Percentiles rank a stretch among this genome's conserved stretches.
These are phyloP conservation scores for Urocyon cinereoargenteus DNA, from an alignment of 2,797 vertebrate genomes.

Conservation along the genomic window DNA sequence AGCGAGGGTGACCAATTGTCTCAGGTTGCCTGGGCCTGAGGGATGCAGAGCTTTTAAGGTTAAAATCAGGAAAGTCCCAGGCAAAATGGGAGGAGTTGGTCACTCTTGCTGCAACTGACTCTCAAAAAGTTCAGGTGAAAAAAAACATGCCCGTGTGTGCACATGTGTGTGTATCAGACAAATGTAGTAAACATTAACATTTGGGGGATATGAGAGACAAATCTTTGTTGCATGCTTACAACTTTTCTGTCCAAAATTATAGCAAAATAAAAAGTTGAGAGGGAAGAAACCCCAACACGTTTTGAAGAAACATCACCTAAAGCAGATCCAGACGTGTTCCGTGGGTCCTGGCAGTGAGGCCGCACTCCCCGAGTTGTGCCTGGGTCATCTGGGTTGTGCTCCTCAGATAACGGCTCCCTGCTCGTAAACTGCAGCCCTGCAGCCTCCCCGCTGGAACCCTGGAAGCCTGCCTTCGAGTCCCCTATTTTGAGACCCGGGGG, in stretches of 20 bases:
- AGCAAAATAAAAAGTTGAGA: not conserved
- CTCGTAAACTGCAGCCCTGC: too few species aligned
- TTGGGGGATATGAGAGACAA: not conserved
- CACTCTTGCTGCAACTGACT: not conserved
- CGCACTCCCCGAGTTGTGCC: too few species aligned
- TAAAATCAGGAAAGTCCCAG: not conserved
- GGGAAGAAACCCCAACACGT: not conserved
- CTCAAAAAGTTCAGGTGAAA: not conserved
- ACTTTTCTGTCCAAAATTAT: not conserved
- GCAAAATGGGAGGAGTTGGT: not conserved
- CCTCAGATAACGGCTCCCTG: not conserved
- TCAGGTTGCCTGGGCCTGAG: not conserved
- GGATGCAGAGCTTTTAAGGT: not conserved
- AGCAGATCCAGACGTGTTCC: not conserved
- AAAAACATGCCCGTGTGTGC: not conserved
- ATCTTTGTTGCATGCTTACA: not conserved
- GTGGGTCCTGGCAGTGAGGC: accelerated
- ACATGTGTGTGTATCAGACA: not conserved
- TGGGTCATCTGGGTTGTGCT: not conserved
- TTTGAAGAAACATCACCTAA: not conserved
- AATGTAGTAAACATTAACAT: not conserved
- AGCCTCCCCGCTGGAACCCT: accelerated
- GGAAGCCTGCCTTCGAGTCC: not conserved
- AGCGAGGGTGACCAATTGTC: not conserved
- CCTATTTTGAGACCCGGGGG: too few species aligned